phyloP scores from a whole-genome alignment of 2,113 vertebrate species.

The Brienomyrus longianalis region DNA sequence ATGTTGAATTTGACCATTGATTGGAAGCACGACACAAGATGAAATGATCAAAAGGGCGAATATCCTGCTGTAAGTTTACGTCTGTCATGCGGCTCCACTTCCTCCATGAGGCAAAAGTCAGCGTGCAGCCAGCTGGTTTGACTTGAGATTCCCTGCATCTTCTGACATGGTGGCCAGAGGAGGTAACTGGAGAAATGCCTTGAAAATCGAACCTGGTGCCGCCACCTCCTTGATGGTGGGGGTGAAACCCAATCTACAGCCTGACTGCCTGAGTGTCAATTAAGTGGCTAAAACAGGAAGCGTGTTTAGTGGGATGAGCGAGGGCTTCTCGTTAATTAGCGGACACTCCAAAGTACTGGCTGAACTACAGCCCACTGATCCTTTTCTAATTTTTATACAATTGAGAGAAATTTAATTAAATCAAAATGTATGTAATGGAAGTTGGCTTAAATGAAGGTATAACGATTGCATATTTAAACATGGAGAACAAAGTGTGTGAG shows the following conservation, averaged over 20 bases:
- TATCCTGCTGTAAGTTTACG: background rate
- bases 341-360: background rate
- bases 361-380: background rate
- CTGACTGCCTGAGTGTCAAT: conserved; percentile 16
- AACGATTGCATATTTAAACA: background rate
- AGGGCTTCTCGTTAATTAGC: conserved; percentile 12
- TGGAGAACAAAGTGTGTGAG: background rate
- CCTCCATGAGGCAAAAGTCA: background rate
- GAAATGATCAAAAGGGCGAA: background rate
- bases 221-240: background rate
- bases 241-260: background rate
- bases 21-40: background rate
- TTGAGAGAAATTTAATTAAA: background rate
- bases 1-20: background rate
- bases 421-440: background rate
- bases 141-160: background rate
- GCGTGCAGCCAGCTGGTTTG: background rate
- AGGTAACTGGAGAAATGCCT: background rate
- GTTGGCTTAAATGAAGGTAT: background rate
- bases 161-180: background rate
- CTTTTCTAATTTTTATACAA: background rate
- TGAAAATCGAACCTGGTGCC: background rate
- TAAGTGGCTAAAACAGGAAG: conserved; percentile 14
- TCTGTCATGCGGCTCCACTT: background rate
- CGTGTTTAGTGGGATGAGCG: conserved; percentile 1